These are phyloP conservation scores for Oeneis ivallda DNA, from an alignment of 2,888 invertebrate species.

Conservation along the genomic window DNA sequence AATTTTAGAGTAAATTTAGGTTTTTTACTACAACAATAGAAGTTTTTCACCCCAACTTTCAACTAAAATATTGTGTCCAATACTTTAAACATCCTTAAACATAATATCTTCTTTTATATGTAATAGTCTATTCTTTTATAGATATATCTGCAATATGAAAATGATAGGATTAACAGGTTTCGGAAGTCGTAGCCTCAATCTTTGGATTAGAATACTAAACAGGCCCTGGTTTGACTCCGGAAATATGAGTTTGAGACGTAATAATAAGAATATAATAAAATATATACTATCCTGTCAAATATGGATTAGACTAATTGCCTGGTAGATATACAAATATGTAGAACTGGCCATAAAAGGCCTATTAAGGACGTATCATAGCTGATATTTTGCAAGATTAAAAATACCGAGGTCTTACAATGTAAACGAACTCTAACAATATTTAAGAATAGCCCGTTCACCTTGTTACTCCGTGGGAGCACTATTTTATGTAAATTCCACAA, in stretches of 20 bases:
- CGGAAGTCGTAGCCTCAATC: constrained; percentile 20
- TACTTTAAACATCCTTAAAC: no score
- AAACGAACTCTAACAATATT: constrained; percentile 55
- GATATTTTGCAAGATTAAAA: constrained; percentile 37
- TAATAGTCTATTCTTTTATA: no score
- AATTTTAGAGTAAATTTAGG: no score
- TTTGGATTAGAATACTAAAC: constrained; percentile 22
- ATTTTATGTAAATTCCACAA: constrained; percentile 63
- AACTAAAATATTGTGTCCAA: no score
- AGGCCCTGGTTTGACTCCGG: constrained; percentile 4
- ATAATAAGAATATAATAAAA: neutral
- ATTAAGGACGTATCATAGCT: constrained; percentile 16
- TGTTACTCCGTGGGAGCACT: constrained; percentile 69
- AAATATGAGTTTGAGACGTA: neutral
- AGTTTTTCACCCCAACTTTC: no score
- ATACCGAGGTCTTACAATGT: constrained; percentile 50
- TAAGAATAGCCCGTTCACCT: constrained; percentile 74
- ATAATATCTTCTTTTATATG: no score
- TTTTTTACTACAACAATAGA: no score
- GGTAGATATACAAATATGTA: neutral
- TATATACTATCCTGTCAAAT: neutral
- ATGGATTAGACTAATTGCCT: neutral
- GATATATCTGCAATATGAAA: no score
- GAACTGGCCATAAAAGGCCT: constrained; percentile 1
- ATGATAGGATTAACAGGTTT: no score